A percentile compares a stretch with the other conserved stretches of the same genome.
Evolutionary conservation across 2,888 invertebrate genomes (phyloP).

Genomic region (Ashinkailepas kermadecensis): DNA sequence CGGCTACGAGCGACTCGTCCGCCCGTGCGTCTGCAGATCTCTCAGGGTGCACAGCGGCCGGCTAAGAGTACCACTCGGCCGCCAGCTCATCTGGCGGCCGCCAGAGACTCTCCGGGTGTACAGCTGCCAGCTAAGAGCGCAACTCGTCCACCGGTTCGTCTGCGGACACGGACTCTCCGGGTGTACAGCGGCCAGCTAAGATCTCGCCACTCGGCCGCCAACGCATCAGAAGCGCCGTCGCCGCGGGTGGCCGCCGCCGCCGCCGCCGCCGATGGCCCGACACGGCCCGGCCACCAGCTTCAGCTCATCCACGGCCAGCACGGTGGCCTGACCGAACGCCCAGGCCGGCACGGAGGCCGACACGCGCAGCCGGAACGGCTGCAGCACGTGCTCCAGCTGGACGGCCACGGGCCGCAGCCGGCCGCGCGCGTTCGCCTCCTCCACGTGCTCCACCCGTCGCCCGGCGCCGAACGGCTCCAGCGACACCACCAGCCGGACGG

Average conservation of each 20-base stretch:
- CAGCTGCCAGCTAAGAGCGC: too few relatives aligned
- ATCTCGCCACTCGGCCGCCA: too few relatives aligned
- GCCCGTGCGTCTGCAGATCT: too few relatives aligned
- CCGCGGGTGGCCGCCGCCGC: background rate
- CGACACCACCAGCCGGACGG: background rate
- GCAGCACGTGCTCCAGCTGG: constrained; percentile 9
- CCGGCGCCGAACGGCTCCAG: background rate
- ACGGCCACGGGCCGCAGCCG: background rate
- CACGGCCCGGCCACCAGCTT: background rate
- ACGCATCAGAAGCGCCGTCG: background rate
- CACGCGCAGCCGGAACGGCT: constrained; percentile 2
- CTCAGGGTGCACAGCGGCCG: too few relatives aligned
- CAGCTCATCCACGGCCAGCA: constrained; percentile 1
- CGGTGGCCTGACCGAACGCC: constrained; percentile 15
- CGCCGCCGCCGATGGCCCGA: background rate
- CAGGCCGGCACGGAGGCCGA: constrained; percentile 5
- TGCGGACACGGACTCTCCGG: too few relatives aligned
- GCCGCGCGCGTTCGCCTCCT: background rate
- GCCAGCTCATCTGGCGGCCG: too few relatives aligned
- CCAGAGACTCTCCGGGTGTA: too few relatives aligned
- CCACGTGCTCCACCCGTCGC: background rate
- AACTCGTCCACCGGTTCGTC: too few relatives aligned
- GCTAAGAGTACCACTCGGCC: too few relatives aligned
- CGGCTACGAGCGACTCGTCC: too few relatives aligned
- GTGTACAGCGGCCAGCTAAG: too few relatives aligned